phyloP scores from a whole-genome alignment of 2,797 vertebrate species.

The Taenioides sp. region DNA sequence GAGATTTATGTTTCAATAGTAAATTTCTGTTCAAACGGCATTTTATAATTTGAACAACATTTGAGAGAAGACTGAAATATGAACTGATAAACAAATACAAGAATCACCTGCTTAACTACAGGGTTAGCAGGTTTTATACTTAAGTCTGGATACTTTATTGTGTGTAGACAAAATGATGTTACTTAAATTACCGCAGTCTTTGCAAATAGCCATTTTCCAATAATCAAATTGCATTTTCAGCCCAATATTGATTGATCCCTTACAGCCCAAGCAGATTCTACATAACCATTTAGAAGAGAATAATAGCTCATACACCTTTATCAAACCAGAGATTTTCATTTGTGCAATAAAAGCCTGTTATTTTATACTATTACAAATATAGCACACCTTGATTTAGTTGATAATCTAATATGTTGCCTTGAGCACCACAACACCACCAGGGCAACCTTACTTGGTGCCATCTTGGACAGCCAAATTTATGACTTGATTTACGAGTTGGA shows the following conservation, averaged over 20 bases:
- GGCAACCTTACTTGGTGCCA: too few relatives aligned
- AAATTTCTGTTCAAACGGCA: not conserved
- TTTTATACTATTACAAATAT: not conserved
- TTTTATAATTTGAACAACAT: too few relatives aligned
- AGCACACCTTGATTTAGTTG: not conserved
- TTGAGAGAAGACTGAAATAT: not conserved
- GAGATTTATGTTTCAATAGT: too few relatives aligned
- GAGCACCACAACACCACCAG: too few relatives aligned
- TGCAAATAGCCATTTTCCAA: not conserved
- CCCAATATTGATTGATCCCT: not conserved
- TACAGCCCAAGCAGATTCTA: not conserved
- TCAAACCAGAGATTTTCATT: not conserved
- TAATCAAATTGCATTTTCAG: not conserved
- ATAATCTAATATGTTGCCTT: not conserved
- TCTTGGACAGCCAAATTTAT: not conserved
- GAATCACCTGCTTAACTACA: not conserved
- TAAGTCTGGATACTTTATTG: too few relatives aligned
- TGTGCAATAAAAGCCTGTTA: not conserved
- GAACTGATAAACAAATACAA: not conserved
- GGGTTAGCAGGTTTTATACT: too few relatives aligned
- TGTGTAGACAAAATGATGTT: too few relatives aligned
- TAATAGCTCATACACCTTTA: not conserved
- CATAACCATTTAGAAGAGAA: not conserved
- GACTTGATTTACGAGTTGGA: constrained; percentile 18
- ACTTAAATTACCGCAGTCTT: not conserved